Base-by-base conservation (phyloP, 2,113 vertebrate genomes). In the Hypomesus transpacificus region DNA sequence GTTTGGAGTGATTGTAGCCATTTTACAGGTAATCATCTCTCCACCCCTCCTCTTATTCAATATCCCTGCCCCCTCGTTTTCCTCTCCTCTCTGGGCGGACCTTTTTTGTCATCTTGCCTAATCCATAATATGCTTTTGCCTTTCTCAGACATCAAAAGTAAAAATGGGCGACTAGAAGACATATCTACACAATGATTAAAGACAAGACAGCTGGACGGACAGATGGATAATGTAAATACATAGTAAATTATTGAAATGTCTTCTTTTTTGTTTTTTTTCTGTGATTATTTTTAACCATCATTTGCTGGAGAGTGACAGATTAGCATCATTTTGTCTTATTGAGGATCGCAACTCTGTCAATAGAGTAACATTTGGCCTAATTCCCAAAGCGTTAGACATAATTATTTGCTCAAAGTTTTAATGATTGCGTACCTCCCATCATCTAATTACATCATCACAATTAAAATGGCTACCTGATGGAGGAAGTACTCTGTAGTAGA, bases 1-100 rank as follows among this genome's bases (percentile, higher is more conserved):
- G 68, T 99, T 99, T 17, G 97, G 97, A 0, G 96, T 99, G 84
- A 99, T 99, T 26, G 96, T 99, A 22, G 96, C 97, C 80, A 99
- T 99, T 79, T 89, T 99, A 91, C 97, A 99, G 97, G 97, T 97
- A 88, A 88, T 18, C 54, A 3, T 65, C 11, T 65, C 11, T 46
- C 9, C 7, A 46, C 7, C 39, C 39, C 8, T 46, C 39, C 5
- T 46, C 39, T 46, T 46, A 13, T 7, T 46, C 39, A 46, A 7
- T 46, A 46, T 46, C 2, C 9, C 39, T 7, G 2, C 39, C 39
- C 9, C 39, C 39, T 2, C 8, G 8, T 39, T 3, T 8, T 39
- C 6, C 39, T 46, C 39, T 11, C 39, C 39, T 46, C 39, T 46
- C 39, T 46, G 5, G 4, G 39, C 9, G 1, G 11, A 8, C 39